Base-by-base conservation (phyloP, 2,888 invertebrate genomes). In the Dione juno region DNA sequence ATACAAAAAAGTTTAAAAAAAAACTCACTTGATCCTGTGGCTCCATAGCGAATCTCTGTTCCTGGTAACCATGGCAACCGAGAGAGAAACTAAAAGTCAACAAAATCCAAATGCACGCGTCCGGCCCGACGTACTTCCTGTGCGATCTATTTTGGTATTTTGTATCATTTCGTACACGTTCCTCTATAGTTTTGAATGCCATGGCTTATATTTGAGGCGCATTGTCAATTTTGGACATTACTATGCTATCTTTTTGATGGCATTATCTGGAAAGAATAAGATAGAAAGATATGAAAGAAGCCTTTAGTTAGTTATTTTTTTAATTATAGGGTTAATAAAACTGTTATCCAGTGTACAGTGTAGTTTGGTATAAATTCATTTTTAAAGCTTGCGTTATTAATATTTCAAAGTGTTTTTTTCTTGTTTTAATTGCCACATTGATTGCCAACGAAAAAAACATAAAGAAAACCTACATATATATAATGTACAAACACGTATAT, bases 41-140 rank as follows among this genome's bases (percentile, higher is more conserved):
- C 66, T 73, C 73, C 73, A 73, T 73, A 2, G 73, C 73, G 52
- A 73, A 73, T 19, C 68, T 95, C 91, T 99, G 98, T 82, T 95
- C 95, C 77, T 89, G 88, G 86, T 87, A 84, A 82, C 93, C 83
- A 90, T 89, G 78, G 83, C 89, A 86, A 84, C 88, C 81, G 75
- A 69, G 71, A 82, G 83, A 79, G 76, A 87, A 40, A 57, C 54
- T 37, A 54, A 57, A 77, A 79, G 89, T 77, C 73, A 91, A 82
- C 79, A 91, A 82, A 79, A 88, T 82, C 84, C 81, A 81, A 79
- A 85, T 79, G 78, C 83, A 82, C 77, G 83, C 87, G 81, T 88
- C 86, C 89, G 86, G 81, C 78, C 77, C 77, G 74, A 75, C 72
- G 75, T 78, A 75, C 73, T 82, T 86, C 87, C 88, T 83, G 80